These are phyloP conservation scores for Diplazon laetatorius DNA, from an alignment of 2,888 invertebrate species.

Conservation along the genomic window DNA sequence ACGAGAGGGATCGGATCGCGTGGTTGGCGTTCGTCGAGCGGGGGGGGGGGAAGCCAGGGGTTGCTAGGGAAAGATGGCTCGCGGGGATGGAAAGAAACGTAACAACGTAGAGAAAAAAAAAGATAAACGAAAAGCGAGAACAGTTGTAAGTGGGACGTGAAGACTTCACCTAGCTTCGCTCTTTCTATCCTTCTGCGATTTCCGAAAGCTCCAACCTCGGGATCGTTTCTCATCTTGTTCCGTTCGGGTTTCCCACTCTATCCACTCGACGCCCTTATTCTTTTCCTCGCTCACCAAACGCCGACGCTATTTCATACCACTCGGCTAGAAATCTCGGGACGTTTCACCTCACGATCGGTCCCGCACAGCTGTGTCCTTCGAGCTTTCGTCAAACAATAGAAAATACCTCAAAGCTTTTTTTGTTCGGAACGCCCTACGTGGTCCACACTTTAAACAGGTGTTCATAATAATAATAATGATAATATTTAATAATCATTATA, in stretches of 20 bases:
- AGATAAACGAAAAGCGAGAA: conserved; percentile 21
- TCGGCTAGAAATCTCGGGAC: conserved; percentile 27
- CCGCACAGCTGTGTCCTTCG: background rate
- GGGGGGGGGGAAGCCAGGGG: background rate
- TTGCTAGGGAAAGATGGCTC: conserved; percentile 13
- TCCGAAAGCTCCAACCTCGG: conserved; percentile 44
- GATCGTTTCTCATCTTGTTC: conserved; percentile 62
- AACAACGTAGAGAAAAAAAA: conserved; percentile 33
- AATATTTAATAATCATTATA: background rate
- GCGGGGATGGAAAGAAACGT: conserved; percentile 31
- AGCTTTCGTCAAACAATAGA: background rate
- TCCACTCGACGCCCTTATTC: conserved; percentile 23
- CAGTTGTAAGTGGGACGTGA: conserved; percentile 56
- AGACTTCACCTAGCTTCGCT: conserved; percentile 29
- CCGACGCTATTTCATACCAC: conserved; percentile 48
- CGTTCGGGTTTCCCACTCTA: conserved; percentile 31
- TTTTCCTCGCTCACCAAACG: conserved; percentile 14
- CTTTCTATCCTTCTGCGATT: conserved; percentile 16
- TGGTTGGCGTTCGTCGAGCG: too few species aligned
- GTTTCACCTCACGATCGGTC: conserved; percentile 15
- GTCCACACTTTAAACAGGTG: background rate
- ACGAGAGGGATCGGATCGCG: conserved; percentile 2
- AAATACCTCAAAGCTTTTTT: conserved; percentile 32
- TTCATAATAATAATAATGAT: background rate
- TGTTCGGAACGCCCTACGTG: background rate